Percentiles rank a stretch among this genome's conserved stretches.
These are phyloP conservation scores for Vespertilio murinus DNA, from an alignment of 2,797 vertebrate species.

Conservation along the genomic window DNA sequence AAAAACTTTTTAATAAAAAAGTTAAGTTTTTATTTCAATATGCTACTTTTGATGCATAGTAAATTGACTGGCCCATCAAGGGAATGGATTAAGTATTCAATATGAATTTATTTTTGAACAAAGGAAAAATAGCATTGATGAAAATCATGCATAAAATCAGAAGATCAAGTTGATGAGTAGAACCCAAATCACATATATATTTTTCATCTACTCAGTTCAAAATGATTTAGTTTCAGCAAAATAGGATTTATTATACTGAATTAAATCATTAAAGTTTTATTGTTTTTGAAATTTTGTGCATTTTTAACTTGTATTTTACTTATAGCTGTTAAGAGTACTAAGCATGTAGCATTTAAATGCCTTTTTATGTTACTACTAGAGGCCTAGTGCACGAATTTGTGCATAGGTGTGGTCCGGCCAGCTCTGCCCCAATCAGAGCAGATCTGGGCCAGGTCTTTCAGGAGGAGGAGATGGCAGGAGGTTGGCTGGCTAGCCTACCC, in stretches of 20 bases:
- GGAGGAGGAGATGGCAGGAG: too few relatives aligned
- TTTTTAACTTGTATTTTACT: background rate
- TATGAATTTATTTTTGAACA: slow-evolving; percentile 10
- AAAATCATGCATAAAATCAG: background rate
- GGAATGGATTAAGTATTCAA: background rate
- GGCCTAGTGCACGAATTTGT: too few relatives aligned
- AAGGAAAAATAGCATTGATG: background rate
- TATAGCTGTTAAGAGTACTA: background rate
- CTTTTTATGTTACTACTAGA: background rate
- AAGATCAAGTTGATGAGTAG: background rate
- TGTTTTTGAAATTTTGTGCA: background rate
- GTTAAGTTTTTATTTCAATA: background rate
- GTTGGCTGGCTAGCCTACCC: too few relatives aligned
- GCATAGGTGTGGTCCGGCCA: too few relatives aligned
- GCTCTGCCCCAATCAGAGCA: too few relatives aligned
- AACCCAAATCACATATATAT: background rate
- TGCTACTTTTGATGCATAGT: background rate
- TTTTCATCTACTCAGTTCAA: slow-evolving; percentile 4
- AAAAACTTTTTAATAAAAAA: background rate
- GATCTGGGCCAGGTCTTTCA: too few relatives aligned
- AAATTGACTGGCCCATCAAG: background rate
- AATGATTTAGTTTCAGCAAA: slow-evolving; percentile 1
- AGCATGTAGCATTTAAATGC: background rate
- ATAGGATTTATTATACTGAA: background rate
- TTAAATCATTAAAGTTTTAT: background rate